A percentile compares a stretch with the other conserved stretches of the same genome.
Evolutionary conservation across 2,113 vertebrate species (phyloP).

Genomic region (Xenotilapia caudafasciata): DNA sequence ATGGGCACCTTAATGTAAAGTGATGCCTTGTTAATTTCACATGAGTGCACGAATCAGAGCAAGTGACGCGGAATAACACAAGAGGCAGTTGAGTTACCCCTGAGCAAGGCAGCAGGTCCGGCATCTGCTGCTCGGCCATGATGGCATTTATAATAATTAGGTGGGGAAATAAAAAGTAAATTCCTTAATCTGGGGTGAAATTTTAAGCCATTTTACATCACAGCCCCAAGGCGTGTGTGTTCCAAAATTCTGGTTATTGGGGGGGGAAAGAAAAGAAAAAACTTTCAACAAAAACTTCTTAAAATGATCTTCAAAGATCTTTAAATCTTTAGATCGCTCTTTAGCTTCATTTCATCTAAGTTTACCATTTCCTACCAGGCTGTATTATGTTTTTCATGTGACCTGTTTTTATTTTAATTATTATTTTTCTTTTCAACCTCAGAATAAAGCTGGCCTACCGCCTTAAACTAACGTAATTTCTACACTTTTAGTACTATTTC

Average conservation of each 20-base stretch:
- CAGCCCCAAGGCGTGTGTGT: background rate
- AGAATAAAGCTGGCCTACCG: background rate
- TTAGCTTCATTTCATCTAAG: background rate
- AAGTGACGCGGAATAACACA: slow-evolving; percentile 68
- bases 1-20: slow-evolving; percentile 66
- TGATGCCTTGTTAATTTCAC: slow-evolving; percentile 60
- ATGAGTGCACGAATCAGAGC: slow-evolving; percentile 61
- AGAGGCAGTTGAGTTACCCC: slow-evolving; percentile 58
- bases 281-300: background rate
- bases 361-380: background rate
- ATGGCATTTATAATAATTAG: slow-evolving; percentile 52
- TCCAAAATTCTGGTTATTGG: background rate
- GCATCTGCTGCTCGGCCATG: slow-evolving; percentile 50
- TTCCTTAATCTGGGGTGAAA: background rate
- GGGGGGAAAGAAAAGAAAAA: background rate
- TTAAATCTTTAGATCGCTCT: background rate
- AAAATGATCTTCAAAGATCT: background rate
- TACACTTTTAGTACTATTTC: background rate
- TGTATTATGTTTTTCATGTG: background rate
- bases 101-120: slow-evolving; percentile 64
- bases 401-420: background rate
- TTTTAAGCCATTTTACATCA: background rate
- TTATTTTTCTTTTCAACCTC: background rate
- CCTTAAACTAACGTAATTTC: background rate
- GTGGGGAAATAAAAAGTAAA: background rate